phyloP scores from a whole-genome alignment of 1,140 invertebrate species.

The Diabrotica undecimpunctata region DNA sequence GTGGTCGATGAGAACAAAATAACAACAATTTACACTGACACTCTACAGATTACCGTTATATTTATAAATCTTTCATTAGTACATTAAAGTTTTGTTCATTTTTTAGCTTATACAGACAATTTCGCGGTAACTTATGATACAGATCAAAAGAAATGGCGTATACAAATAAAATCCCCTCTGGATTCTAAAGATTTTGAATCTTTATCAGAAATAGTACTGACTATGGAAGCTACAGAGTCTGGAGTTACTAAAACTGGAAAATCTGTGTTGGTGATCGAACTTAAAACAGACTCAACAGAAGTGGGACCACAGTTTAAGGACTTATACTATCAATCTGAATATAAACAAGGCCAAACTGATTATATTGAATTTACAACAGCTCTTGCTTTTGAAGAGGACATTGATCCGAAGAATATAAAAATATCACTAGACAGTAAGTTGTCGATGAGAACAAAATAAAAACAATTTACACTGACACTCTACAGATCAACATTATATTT shows the following conservation, averaged over 20 bases:
- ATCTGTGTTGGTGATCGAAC: neutral
- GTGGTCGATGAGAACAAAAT: no score
- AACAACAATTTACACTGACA: no score
- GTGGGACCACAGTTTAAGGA: constrained; percentile 8
- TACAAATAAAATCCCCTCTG: constrained; percentile 9
- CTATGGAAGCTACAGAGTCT: neutral
- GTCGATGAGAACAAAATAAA: neutral
- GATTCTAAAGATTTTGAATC: neutral
- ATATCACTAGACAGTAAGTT: no score
- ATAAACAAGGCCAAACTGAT: constrained; percentile 4
- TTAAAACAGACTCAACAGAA: neutral
- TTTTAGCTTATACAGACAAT: constrained; percentile 13
- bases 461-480: no score
- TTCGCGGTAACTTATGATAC: constrained; percentile 5
- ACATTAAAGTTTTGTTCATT: neutral
- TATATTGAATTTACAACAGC: constrained; percentile 3
- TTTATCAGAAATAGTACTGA: constrained; percentile 3
- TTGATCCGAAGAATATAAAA: no score
- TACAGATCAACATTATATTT: no score
- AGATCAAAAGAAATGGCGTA: neutral
- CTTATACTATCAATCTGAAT: constrained; percentile 16
- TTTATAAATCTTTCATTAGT: no score
- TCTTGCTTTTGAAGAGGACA: no score
- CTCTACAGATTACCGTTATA: no score
- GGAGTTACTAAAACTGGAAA: neutral